These are phyloP conservation scores for Blastobasis lacticolella DNA, from an alignment of 2,888 invertebrate species.

Conservation along the genomic window DNA sequence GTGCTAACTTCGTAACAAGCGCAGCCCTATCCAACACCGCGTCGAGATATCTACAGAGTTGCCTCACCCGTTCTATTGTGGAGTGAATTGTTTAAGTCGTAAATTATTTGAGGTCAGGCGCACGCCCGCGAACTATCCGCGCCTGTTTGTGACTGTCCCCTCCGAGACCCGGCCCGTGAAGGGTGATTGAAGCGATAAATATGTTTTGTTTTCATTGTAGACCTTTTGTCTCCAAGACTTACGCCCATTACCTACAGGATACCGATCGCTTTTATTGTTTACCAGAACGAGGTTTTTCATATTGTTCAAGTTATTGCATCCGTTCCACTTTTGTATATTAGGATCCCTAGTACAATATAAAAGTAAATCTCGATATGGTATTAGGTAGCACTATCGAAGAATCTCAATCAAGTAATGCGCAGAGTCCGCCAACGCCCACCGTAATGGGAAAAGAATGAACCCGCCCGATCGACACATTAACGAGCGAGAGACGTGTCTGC, in stretches of 20 bases:
- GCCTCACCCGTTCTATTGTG: constrained; percentile 37
- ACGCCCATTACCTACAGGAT: no score
- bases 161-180: constrained; percentile 36
- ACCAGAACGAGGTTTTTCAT: background rate
- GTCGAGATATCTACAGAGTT: constrained; percentile 34
- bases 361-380: background rate
- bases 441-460: constrained; percentile 57
- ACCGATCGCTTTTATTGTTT: background rate
- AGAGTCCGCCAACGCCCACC: constrained; percentile 17
- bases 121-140: constrained; percentile 42
- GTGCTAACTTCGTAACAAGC: no score
- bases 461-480: constrained; percentile 55
- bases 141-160: constrained; percentile 50
- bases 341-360: background rate
- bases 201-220: constrained; percentile 5
- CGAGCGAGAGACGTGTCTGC: constrained; percentile 56
- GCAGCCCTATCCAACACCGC: no score
- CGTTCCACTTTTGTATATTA: background rate
- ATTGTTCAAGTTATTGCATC: background rate
- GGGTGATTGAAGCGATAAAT: constrained; percentile 38
- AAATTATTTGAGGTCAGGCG: constrained; percentile 59
- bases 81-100: constrained; percentile 56
- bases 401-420: constrained; percentile 22
- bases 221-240: background rate
- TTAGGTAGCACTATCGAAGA: background rate